Conservation (phyloP, 2,113 vertebrate genomes). For the Peromyscus californicus region DNA sequence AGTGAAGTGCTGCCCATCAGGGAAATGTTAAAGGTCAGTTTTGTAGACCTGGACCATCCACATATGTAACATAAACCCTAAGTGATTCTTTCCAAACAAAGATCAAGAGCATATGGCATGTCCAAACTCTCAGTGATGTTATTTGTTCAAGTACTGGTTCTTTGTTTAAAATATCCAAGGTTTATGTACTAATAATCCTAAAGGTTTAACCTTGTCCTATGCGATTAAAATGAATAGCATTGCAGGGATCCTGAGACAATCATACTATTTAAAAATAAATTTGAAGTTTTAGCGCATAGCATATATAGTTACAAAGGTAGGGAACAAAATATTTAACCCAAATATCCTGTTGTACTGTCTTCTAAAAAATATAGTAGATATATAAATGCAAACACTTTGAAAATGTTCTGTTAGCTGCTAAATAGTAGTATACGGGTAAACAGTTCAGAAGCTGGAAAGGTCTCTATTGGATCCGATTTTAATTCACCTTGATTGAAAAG, state of each 20-base stretch:
- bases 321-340: neutral
- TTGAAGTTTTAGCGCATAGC: neutral
- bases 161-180: neutral
- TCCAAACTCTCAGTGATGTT: neutral
- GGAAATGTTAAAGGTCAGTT: neutral
- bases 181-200: neutral
- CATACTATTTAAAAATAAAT: neutral
- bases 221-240: neutral
- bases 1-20: neutral
- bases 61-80: neutral
- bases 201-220: neutral
- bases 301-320: neutral
- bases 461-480: neutral
- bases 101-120: neutral
- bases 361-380: neutral
- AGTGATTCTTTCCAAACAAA: neutral
- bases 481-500: neutral
- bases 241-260: neutral
- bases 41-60: rapidly evolving
- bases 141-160: neutral
- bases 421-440: neutral
- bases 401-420: neutral
- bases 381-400: neutral
- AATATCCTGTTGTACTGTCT: neutral
- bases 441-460: neutral